Evolutionary conservation across 2,797 vertebrate genomes (phyloP).

Genomic region (Gouania willdenowi): DNA sequence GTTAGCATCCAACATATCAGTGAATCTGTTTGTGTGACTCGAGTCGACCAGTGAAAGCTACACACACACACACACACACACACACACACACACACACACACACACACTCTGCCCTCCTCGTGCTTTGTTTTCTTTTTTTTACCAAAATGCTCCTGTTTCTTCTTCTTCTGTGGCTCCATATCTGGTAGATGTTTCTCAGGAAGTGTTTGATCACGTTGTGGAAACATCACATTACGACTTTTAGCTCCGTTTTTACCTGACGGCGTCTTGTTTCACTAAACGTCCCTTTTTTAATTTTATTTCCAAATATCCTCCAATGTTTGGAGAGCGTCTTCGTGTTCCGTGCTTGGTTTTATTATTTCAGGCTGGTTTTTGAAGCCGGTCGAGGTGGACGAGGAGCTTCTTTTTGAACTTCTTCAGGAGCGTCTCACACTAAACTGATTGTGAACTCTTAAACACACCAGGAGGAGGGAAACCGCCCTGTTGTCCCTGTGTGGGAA

Average conservation of each 20-base stretch:
- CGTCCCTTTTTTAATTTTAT: conserved; percentile 11
- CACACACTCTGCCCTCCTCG: not conserved
- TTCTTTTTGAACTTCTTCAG: conserved; percentile 42
- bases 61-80: not conserved
- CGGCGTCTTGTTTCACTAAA: conserved; percentile 48
- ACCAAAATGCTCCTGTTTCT: not conserved
- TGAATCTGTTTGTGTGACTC: no score
- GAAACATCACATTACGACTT: conserved; percentile 39
- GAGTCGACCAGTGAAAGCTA: no score
- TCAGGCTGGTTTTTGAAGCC: conserved; percentile 27
- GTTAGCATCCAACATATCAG: no score
- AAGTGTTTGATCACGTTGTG: conserved; percentile 65
- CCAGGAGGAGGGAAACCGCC: no score
- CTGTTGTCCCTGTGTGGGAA: no score
- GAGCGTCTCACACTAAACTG: conserved; percentile 39
- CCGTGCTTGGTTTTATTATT: conserved; percentile 39
- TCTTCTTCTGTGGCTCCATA: conserved; percentile 1
- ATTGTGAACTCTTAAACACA: no score
- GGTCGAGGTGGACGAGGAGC: conserved; percentile 26
- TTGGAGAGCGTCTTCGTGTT: conserved; percentile 63
- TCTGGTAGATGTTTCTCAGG: conserved; percentile 71
- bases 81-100: not conserved
- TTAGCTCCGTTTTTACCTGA: not conserved
- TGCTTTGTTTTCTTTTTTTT: not conserved
- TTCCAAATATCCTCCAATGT: conserved; percentile 59